Evolutionary conservation across 1,140 invertebrate genomes (phyloP).

Genomic region (Scylla paramamosain): DNA sequence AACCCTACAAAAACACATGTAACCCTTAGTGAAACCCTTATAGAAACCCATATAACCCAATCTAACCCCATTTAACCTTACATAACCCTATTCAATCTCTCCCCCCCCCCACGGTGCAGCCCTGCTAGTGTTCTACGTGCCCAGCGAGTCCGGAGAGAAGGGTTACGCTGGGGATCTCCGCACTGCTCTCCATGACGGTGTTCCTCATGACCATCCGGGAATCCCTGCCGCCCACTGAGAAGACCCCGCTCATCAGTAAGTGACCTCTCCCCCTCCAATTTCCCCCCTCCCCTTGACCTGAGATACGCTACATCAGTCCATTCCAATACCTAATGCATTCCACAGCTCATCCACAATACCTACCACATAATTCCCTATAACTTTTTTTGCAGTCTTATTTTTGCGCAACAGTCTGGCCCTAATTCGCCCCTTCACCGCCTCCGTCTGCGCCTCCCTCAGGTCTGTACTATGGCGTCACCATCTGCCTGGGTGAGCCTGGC

Average conservation of each 20-base stretch:
- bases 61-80: too few species aligned
- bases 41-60: too few species aligned
- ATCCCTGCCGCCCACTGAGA: slow-evolving; percentile 94
- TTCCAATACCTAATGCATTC: too few species aligned
- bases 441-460: slow-evolving; percentile 82
- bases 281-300: neutral
- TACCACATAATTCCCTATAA: too few species aligned
- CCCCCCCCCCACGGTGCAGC: slow-evolving; percentile 85
- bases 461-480: slow-evolving; percentile 95
- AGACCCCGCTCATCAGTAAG: slow-evolving; percentile 94
- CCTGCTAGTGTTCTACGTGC: slow-evolving; percentile 94
- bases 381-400: too few species aligned
- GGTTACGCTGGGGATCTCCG: slow-evolving; percentile 92
- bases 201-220: slow-evolving; percentile 96
- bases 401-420: too few species aligned
- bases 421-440: too few species aligned
- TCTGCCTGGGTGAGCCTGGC: slow-evolving; percentile 93
- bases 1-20: too few species aligned
- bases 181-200: slow-evolving; percentile 94
- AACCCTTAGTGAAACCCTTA: too few species aligned
- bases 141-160: slow-evolving; percentile 94
- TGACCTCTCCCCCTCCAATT: neutral
- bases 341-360: too few species aligned
- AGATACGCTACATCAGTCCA: neutral
- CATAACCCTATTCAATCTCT: too few species aligned